These are phyloP conservation scores for Diglossa brunneiventris DNA, from an alignment of 2,113 vertebrate genomes.

Conservation along the genomic window DNA sequence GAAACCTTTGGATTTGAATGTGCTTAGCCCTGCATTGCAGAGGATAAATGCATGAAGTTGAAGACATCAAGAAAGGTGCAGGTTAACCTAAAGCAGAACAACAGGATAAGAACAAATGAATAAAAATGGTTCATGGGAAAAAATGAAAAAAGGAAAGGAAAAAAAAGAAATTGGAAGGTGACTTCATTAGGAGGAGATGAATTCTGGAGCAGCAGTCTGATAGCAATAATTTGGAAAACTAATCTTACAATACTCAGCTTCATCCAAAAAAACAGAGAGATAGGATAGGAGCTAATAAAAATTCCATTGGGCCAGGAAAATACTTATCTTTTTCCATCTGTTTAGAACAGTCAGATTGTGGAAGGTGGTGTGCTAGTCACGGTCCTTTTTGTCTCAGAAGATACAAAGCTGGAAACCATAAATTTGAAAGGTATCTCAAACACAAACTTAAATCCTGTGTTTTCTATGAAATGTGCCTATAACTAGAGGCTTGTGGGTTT, in stretches of 20 bases:
- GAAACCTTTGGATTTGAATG: not conserved
- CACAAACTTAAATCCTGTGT: fast-evolving
- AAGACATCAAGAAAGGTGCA: not conserved
- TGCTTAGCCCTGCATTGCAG: not conserved
- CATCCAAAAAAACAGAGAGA: not conserved
- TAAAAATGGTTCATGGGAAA: not conserved
- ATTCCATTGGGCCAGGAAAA: not conserved
- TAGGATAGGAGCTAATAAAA: not conserved
- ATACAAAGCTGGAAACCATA: not conserved
- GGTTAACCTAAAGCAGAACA: not conserved
- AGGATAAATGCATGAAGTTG: not conserved
- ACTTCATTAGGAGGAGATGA: not conserved
- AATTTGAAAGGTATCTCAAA: not conserved
- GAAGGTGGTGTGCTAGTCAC: not conserved
- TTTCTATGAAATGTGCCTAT: not conserved
- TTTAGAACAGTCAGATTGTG: not conserved
- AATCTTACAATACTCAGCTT: not conserved
- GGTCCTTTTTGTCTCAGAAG: not conserved
- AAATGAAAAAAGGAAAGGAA: not conserved
- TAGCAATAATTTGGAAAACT: not conserved
- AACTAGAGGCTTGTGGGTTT: not conserved
- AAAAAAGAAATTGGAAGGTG: not conserved
- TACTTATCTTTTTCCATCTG: not conserved
- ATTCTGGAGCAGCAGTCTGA: not conserved
- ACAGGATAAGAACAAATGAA: not conserved